Percentiles rank a stretch among this genome's conserved stretches.
Conservation (phyloP, 1,140 invertebrate species). For the Wasmannia auropunctata region DNA sequence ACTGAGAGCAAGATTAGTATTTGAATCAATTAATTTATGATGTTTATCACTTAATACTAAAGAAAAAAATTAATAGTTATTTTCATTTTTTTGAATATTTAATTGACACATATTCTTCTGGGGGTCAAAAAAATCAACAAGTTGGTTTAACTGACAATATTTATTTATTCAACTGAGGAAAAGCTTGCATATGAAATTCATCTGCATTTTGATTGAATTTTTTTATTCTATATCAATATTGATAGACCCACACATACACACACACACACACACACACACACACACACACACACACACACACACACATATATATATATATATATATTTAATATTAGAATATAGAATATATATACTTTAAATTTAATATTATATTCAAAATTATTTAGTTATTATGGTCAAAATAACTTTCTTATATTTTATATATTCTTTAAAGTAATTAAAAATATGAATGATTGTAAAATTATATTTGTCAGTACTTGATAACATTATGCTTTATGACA, state of each 20-base stretch:
- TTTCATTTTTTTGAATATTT: slow-evolving; percentile 40
- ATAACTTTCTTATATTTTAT: too few species aligned
- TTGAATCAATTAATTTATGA: not conserved
- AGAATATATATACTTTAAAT: too few species aligned
- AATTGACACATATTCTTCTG: not conserved
- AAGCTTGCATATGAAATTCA: not conserved
- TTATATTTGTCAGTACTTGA: too few species aligned
- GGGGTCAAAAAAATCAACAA: slow-evolving; percentile 34
- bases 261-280: too few species aligned
- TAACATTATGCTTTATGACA: too few species aligned
- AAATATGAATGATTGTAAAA: too few species aligned
- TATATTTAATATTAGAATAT: too few species aligned
- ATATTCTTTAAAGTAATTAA: too few species aligned
- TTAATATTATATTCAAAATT: too few species aligned
- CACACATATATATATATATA: too few species aligned
- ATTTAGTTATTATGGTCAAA: too few species aligned
- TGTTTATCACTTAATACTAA: not conserved
- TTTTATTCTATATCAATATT: slow-evolving; percentile 41
- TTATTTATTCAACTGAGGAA: slow-evolving; percentile 34
- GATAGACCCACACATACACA: not conserved
- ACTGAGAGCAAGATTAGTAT: not conserved
- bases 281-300: too few species aligned
- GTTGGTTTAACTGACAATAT: slow-evolving; percentile 38
- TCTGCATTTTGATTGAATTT: slow-evolving; percentile 30
- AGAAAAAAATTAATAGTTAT: not conserved